Conservation (phyloP, 2,797 vertebrate species). For the Oophaga sylvatica region DNA sequence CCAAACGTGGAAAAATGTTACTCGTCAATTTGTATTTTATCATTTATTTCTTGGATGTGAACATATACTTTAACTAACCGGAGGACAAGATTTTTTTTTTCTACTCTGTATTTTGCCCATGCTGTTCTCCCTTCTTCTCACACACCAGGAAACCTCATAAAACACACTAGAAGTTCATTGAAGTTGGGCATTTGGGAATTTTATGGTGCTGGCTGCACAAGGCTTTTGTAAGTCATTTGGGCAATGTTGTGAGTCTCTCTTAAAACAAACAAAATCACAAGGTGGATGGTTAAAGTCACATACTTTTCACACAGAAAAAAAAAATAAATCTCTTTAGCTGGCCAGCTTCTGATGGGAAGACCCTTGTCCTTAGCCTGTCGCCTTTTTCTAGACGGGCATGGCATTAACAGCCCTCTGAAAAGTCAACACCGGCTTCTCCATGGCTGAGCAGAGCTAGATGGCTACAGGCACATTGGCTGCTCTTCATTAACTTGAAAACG, state of each 20-base stretch:
- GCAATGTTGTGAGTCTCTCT: slow-evolving; percentile 40
- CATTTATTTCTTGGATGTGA: not conserved
- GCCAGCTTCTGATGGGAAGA: slow-evolving; percentile 54
- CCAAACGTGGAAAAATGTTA: not conserved
- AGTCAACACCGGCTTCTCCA: slow-evolving; percentile 73
- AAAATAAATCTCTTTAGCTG: slow-evolving; percentile 54
- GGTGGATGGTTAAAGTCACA: slow-evolving; percentile 49
- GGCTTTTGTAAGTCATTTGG: slow-evolving; percentile 58
- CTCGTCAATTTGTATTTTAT: no score
- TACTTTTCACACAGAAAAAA: slow-evolving; percentile 28
- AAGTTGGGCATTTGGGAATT: slow-evolving; percentile 59
- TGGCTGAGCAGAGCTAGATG: slow-evolving; percentile 71
- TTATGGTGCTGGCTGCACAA: slow-evolving; percentile 53
- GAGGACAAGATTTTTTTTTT: slow-evolving; percentile 14
- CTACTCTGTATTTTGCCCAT: not conserved
- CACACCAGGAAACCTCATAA: slow-evolving; percentile 55
- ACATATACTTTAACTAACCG: not conserved
- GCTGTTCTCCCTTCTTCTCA: slow-evolving; percentile 8
- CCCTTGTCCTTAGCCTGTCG: slow-evolving; percentile 39
- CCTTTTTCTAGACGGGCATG: slow-evolving; percentile 57
- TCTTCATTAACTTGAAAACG: slow-evolving; percentile 71
- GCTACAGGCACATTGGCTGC: slow-evolving; percentile 70
- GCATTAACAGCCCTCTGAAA: slow-evolving; percentile 76
- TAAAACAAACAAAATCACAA: slow-evolving; percentile 48
- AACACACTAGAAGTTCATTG: slow-evolving; percentile 51